These are phyloP conservation scores for Tortrix viridana DNA, from an alignment of 2,888 invertebrate species.

Conservation along the genomic window DNA sequence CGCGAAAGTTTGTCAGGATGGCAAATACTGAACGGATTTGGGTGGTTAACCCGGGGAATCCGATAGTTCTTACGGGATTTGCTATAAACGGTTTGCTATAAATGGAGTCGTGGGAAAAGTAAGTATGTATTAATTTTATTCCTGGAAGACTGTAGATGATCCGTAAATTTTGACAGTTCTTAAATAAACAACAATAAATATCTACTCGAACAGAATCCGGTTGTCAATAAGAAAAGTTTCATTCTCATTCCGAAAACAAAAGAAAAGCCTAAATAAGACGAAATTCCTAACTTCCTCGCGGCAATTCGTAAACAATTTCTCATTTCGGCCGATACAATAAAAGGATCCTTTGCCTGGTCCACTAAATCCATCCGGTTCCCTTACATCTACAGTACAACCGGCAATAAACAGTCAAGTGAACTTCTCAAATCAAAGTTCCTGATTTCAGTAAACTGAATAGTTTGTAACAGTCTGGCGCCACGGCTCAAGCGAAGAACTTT, in stretches of 20 bases:
- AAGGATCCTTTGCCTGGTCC: constrained; percentile 31
- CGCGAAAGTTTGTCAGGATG: too few species aligned
- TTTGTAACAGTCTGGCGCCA: constrained; percentile 51
- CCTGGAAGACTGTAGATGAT: too few species aligned
- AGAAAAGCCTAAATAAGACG: constrained; percentile 1
- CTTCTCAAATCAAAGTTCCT: constrained; percentile 44
- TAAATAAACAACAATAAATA: too few species aligned
- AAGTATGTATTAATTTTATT: too few species aligned
- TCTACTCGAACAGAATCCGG: too few species aligned
- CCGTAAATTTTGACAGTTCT: too few species aligned
- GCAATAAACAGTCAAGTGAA: constrained; percentile 36
- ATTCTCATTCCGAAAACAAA: neutral
- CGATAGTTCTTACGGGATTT: too few species aligned
- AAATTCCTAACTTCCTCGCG: constrained; percentile 7
- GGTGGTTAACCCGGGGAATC: too few species aligned
- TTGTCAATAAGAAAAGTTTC: neutral
- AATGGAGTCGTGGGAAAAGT: too few species aligned
- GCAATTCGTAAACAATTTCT: constrained; percentile 32
- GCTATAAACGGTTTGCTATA: too few species aligned
- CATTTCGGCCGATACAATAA: constrained; percentile 28
- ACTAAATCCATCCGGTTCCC: constrained; percentile 33
- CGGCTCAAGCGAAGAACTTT: constrained; percentile 10
- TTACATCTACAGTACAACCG: constrained; percentile 34
- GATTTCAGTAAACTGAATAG: constrained; percentile 57
- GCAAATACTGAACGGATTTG: too few species aligned